Evolutionary conservation across 2,797 vertebrate species (phyloP), one percentile per base, ranked within the genome.

Genomic region (Apogon hyalosoma): DNA sequence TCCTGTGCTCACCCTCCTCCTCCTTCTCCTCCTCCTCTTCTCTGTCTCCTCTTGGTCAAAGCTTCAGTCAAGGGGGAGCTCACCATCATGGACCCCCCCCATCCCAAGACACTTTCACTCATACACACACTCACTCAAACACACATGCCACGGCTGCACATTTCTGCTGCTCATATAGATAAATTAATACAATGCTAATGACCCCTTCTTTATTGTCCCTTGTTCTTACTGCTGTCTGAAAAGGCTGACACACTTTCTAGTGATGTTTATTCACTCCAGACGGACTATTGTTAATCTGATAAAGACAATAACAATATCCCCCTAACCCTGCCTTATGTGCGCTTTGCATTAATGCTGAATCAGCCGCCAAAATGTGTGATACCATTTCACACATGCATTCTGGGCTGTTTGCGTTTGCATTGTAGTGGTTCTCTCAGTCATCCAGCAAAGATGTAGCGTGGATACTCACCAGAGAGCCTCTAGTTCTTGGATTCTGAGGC

Each of bases 151-250:
- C 4, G 31, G 57, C 63, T 75, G 62, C 77, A 76, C 88, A 90
- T 88, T 91, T 90, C 91, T 73, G 0, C 86, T 83, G 69, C 80
- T 85, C 86, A 69, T 73, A 80, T 84, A 74, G 80, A 77, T 87
- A 82, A 84, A 90, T 92, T 89, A 90, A 92, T 87, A 73, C 84
- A 90, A 90, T 93, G 92, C 88, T 91, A 91, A 92, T 90, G 89
- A 93, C 80, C 75, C 82, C 63, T 71, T 54, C 83, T 75, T 75
- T 76, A 91, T 93, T 93, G 91, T 94, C 73, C 51, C 43, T 63
- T 68, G 77, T 79, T 86, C 78, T 69, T 65, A 21, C 58, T 66
- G 68, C 67, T 60, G 41, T 55, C 55, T 81, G 69, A 85, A 80
- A 79, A 71, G 70, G 78, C 73, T 91, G 86, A 88, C 87, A 87